Percentiles rank a stretch among this genome's conserved stretches.
Conservation (phyloP, 2,797 vertebrate species). For the Gymnoscopelus microlampas region DNA sequence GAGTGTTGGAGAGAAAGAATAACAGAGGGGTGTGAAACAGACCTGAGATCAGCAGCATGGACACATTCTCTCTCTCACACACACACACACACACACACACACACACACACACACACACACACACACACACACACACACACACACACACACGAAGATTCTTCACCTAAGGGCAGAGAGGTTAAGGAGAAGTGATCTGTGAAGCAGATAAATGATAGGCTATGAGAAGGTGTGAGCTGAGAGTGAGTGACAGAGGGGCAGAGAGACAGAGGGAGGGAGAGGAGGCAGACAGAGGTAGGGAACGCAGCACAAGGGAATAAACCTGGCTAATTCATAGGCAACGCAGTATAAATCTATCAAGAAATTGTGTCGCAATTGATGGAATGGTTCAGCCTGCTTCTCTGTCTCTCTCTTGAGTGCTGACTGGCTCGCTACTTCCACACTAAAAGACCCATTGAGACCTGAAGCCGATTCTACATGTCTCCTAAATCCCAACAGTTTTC, state of each 20-base stretch:
- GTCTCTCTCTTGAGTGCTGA: too few relatives aligned
- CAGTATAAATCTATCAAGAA: constrained; percentile 8
- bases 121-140: background rate
- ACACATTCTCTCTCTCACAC: background rate
- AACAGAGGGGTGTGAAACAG: constrained; percentile 49
- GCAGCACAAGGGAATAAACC: background rate
- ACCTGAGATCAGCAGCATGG: constrained; percentile 48
- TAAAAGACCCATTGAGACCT: too few relatives aligned
- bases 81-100: background rate
- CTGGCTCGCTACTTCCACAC: too few relatives aligned
- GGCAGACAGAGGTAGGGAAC: background rate
- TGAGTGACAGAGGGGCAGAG: background rate
- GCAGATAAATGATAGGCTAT: constrained; percentile 1
- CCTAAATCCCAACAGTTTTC: too few relatives aligned
- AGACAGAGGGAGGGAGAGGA: constrained; percentile 7
- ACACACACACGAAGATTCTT: background rate
- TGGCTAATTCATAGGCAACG: background rate
- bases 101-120: background rate
- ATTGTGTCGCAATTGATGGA: constrained; percentile 5
- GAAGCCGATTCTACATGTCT: too few relatives aligned
- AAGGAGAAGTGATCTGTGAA: background rate
- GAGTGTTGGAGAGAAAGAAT: constrained; percentile 51
- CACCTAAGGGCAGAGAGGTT: background rate
- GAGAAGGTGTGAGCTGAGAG: constrained; percentile 5
- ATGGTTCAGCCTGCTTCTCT: constrained; percentile 10